Evolutionary conservation across 2,113 vertebrate genomes (phyloP), one percentile per base, ranked within the genome.

Genomic region (Prietella phreatophila): DNA sequence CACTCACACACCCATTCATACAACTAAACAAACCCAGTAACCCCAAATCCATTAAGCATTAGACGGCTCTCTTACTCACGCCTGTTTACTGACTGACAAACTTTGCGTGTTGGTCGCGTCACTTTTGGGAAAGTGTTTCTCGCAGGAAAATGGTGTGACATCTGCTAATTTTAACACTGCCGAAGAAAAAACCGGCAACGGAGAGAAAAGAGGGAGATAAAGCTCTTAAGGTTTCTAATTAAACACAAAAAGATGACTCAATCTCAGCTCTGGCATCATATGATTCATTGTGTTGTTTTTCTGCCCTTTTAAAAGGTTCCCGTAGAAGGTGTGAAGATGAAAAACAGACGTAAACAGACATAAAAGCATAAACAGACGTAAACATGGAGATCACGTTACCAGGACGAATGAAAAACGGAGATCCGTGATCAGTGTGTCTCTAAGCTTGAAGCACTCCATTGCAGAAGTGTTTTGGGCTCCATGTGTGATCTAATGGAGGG

Each of bases 381-480:
- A 30, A 81, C 9, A 60, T 3, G 53, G 33, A 82, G 56, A 27
- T 11, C 84, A 42, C 85, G 90, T 93, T 93, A 94, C 93, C 93
- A 22, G 53, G 81, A 69, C 65, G 86, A 89, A 22, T 61, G 42
- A 89, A 82, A 79, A 53, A 61, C 47, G 71, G 5, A 75, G 56
- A 50, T 19, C 76, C 27, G 60, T 17, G 42, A 82, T 76, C 53
- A 60, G 73, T 84, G 79, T 42, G 80, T 86, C 58, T 63, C 82
- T 85, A 61, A 69, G 89, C 27, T 30, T 17, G 76, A 82, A 33
- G 84, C 78, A 83, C 67, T 85, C 33, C 79, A 15, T 89, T 85
- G 80, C 73, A 22, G 55, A 76, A 19, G 61, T 42, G 10, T 91
- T 90, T 86, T 88, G 42, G 78, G 58, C 86, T 86, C 89, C 78